Percentiles rank a stretch among this genome's conserved stretches.
Conservation (phyloP, 2,888 invertebrate genomes). For the Campaea margaritaria region DNA sequence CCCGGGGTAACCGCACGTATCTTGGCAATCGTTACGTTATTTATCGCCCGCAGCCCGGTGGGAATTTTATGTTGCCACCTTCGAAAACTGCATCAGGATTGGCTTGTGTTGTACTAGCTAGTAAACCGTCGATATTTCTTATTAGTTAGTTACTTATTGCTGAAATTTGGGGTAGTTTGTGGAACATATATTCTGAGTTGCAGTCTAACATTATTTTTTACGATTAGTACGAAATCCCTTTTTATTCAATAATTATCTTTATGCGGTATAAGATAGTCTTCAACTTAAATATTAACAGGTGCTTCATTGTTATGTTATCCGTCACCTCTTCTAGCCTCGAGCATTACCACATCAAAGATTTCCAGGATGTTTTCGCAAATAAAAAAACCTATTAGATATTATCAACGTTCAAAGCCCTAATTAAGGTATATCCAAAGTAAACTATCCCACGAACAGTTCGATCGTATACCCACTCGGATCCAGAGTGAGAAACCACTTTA, state of each 20-base stretch:
- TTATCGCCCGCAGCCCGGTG: conserved; percentile 48
- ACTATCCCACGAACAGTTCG: conserved; percentile 35
- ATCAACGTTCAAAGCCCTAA: conserved; percentile 32
- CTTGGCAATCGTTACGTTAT: conserved; percentile 32
- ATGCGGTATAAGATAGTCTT: no score
- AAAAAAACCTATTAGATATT: conserved; percentile 24
- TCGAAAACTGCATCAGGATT: not conserved
- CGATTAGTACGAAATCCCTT: no score
- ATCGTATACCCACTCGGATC: conserved; percentile 12
- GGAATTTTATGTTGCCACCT: conserved; percentile 15
- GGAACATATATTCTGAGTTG: no score
- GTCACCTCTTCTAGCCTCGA: not conserved
- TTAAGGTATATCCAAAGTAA: conserved; percentile 27
- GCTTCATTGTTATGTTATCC: not conserved
- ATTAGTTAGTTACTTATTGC: no score
- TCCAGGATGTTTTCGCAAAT: conserved; percentile 23
- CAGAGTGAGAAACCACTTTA: conserved; percentile 26
- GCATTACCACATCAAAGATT: not conserved
- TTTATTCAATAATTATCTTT: no score
- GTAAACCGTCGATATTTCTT: no score
- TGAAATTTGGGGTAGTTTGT: no score
- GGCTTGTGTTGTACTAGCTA: no score
- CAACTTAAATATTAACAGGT: no score
- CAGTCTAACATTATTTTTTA: no score
- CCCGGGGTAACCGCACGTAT: conserved; percentile 17